Evolutionary conservation across 2,888 invertebrate genomes (phyloP).

Genomic region (Chaetoderma sp.): DNA sequence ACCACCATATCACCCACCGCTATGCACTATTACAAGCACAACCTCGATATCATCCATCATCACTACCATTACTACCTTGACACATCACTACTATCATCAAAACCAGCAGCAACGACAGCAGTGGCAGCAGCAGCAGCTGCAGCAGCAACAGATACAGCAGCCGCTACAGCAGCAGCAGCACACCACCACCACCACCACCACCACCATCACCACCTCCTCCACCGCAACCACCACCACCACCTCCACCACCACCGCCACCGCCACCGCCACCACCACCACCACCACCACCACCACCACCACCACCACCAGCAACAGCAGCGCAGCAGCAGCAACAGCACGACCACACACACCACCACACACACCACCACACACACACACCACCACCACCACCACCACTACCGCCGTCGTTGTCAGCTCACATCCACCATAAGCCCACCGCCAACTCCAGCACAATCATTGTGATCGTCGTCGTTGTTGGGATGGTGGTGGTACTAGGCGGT

Average conservation of each 20-base stretch:
- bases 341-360: slow-evolving; percentile 21
- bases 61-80: too few species aligned
- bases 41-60: too few species aligned
- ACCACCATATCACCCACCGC: too few species aligned
- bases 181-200: slow-evolving; percentile 7
- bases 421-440: too few species aligned
- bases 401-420: neutral
- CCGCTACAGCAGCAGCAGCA: too few species aligned
- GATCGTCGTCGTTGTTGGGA: neutral
- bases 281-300: slow-evolving; percentile 24
- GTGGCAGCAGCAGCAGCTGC: too few species aligned
- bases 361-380: neutral
- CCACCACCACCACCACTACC: neutral
- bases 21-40: too few species aligned
- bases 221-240: slow-evolving; percentile 19
- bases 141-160: too few species aligned
- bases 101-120: too few species aligned
- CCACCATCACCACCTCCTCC: slow-evolving; percentile 15
- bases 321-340: slow-evolving; percentile 28
- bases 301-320: slow-evolving; percentile 32
- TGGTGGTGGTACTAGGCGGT: neutral
- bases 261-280: slow-evolving; percentile 20
- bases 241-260: slow-evolving; percentile 22
- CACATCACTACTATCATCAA: too few species aligned
- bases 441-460: too few species aligned